Conservation (phyloP, 2,888 invertebrate species). For the Rhagonycha lutea region DNA sequence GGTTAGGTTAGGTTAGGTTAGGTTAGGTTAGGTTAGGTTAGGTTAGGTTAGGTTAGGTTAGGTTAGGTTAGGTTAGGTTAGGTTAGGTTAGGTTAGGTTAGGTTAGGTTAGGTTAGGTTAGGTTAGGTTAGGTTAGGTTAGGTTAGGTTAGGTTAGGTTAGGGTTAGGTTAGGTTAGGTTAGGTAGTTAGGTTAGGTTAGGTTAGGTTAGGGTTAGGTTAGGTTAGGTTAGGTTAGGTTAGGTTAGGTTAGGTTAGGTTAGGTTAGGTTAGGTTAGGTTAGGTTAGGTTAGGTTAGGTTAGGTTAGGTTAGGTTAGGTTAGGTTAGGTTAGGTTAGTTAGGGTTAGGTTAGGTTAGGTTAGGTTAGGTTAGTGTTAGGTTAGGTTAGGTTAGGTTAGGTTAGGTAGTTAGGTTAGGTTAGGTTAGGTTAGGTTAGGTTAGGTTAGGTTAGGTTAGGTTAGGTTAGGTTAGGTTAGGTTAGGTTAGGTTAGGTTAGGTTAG, state of each 20-base stretch:
- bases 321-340: slow-evolving; percentile 6
- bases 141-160: slow-evolving; percentile 11
- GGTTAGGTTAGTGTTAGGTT: slow-evolving; percentile 1
- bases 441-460: too few relatives aligned
- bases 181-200: slow-evolving; percentile 3
- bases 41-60: slow-evolving; percentile 9
- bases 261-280: slow-evolving; percentile 10
- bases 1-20: slow-evolving; percentile 1
- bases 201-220: neutral
- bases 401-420: slow-evolving; percentile 7
- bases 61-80: slow-evolving; percentile 12
- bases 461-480: slow-evolving; percentile 5
- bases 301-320: slow-evolving; percentile 10
- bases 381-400: slow-evolving; percentile 7
- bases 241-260: slow-evolving; percentile 10
- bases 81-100: slow-evolving; percentile 20
- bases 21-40: neutral
- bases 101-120: slow-evolving; percentile 14
- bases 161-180: slow-evolving; percentile 5
- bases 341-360: slow-evolving; percentile 8
- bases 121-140: slow-evolving; percentile 18
- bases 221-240: neutral
- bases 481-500: slow-evolving; percentile 6
- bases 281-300: slow-evolving; percentile 8
- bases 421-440: too few relatives aligned